Percentiles rank a stretch among this genome's conserved stretches.
Evolutionary conservation across 2,888 invertebrate species (phyloP).

Genomic region (Poecilus cupreus): DNA sequence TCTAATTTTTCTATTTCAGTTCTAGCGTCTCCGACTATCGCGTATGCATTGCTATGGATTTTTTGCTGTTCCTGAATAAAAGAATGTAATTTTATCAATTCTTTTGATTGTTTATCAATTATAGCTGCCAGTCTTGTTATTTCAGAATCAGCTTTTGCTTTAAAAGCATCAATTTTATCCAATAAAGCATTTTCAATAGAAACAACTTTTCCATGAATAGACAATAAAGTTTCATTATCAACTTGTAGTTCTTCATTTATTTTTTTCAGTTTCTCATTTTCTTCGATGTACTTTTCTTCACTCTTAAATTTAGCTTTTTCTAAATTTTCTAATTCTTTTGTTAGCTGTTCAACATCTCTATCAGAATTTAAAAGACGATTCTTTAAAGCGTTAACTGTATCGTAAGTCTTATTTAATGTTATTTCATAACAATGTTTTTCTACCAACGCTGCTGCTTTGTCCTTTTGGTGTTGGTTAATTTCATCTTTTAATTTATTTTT

Average conservation of each 20-base stretch:
- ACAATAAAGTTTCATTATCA: constrained; percentile 66
- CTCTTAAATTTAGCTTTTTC: constrained; percentile 68
- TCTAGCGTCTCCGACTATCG: constrained; percentile 62
- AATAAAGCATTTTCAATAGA: constrained; percentile 65
- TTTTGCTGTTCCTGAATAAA: constrained; percentile 60
- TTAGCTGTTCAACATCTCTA: constrained; percentile 76
- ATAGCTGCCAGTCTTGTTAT: constrained; percentile 2
- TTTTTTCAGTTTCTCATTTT: constrained; percentile 66
- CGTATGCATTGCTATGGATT: constrained; percentile 64
- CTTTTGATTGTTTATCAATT: constrained; percentile 19
- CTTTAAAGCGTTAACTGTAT: constrained; percentile 77
- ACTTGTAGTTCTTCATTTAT: constrained; percentile 68
- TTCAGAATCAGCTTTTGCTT: constrained; percentile 53
- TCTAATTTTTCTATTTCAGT: constrained; percentile 63
- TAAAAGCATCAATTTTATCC: constrained; percentile 65
- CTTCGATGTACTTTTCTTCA: constrained; percentile 67
- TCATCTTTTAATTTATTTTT: constrained; percentile 66
- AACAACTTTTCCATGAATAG: constrained; percentile 65
- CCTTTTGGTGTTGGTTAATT: constrained; percentile 72
- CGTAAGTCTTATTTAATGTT: constrained; percentile 77
- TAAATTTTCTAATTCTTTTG: constrained; percentile 69
- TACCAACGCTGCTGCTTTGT: constrained; percentile 72
- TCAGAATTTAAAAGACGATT: constrained; percentile 77
- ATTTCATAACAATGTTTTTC: constrained; percentile 77
- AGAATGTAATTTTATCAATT: constrained; percentile 46